Percentiles rank a stretch among this genome's conserved stretches.
Evolutionary conservation across 1,140 invertebrate genomes (phyloP).

Genomic region (Sinonovacula constricta): DNA sequence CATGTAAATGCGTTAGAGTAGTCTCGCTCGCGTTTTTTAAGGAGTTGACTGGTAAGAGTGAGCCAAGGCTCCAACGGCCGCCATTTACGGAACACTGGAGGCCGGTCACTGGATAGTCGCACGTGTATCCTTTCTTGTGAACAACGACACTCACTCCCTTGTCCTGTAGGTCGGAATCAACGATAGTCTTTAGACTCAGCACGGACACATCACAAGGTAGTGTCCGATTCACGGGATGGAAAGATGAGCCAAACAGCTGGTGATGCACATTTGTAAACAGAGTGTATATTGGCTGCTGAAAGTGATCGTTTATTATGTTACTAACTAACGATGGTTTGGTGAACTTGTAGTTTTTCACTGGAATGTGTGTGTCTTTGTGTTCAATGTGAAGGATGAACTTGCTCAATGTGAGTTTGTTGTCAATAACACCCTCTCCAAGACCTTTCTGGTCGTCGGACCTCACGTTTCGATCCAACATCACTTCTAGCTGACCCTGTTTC

Average conservation of each 20-base stretch:
- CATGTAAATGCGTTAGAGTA: constrained; percentile 71
- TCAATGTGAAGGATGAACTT: constrained; percentile 70
- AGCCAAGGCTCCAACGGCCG: constrained; percentile 33
- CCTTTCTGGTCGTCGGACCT: constrained; percentile 97
- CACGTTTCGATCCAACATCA: constrained; percentile 95
- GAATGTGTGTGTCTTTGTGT: constrained; percentile 23
- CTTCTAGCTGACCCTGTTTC: constrained; percentile 87
- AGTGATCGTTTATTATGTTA: constrained; percentile 58
- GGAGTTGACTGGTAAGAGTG: constrained; percentile 62
- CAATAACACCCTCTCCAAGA: constrained; percentile 91
- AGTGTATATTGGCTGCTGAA: constrained; percentile 66
- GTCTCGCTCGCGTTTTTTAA: constrained; percentile 61
- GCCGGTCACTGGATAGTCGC: constrained; percentile 58
- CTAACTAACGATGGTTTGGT: constrained; percentile 64
- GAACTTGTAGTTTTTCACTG: constrained; percentile 26
- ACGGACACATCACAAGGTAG: constrained; percentile 69
- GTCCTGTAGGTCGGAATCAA: constrained; percentile 69
- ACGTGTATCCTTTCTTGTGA: constrained; percentile 68
- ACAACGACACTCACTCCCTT: constrained; percentile 70
- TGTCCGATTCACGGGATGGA: constrained; percentile 55
- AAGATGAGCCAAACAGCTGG: constrained; percentile 53
- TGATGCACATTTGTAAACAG: constrained; percentile 64
- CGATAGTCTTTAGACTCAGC: constrained; percentile 67
- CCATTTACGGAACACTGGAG: constrained; percentile 58
- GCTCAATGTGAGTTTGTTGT: constrained; percentile 83